A percentile compares a stretch with the other conserved stretches of the same genome.
Evolutionary conservation across 2,888 invertebrate species (phyloP).

Genomic region (Steromphala cineraria): DNA sequence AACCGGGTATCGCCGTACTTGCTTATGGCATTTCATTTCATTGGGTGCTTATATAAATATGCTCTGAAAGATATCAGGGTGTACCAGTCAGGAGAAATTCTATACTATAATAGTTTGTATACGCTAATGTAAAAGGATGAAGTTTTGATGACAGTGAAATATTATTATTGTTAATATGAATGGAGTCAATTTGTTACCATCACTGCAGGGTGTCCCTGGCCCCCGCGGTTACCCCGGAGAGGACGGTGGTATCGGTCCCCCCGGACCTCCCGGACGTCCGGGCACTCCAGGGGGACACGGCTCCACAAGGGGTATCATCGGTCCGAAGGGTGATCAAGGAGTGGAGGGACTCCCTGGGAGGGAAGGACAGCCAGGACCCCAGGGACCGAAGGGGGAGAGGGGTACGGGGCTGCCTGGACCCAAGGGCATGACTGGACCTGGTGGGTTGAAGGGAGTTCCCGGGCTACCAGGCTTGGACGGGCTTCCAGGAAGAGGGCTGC

Average conservation of each 20-base stretch:
- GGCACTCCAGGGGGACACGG: background rate
- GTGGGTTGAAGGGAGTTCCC: conserved; percentile 30
- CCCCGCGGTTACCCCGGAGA: conserved; percentile 14
- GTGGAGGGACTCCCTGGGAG: conserved; percentile 14
- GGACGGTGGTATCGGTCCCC: background rate
- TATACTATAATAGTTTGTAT: no score
- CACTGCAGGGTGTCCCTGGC: conserved; percentile 10
- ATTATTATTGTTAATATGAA: no score
- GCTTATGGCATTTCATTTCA: no score
- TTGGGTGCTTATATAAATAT: no score
- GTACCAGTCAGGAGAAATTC: no score
- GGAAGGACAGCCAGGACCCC: background rate
- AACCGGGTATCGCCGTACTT: no score
- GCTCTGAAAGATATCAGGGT: no score
- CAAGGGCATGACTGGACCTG: conserved; percentile 11
- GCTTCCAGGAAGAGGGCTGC: conserved; percentile 43
- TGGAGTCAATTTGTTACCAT: background rate
- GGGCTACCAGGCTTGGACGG: conserved; percentile 51
- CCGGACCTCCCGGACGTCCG: conserved; percentile 11
- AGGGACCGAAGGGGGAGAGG: conserved; percentile 13
- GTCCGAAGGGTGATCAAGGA: background rate
- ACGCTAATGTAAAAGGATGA: no score
- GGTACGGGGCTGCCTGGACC: background rate
- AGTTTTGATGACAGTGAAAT: no score
- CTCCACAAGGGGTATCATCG: background rate